These are phyloP conservation scores for Oenanthe melanoleuca DNA, from an alignment of 2,113 vertebrate species.

Conservation along the genomic window DNA sequence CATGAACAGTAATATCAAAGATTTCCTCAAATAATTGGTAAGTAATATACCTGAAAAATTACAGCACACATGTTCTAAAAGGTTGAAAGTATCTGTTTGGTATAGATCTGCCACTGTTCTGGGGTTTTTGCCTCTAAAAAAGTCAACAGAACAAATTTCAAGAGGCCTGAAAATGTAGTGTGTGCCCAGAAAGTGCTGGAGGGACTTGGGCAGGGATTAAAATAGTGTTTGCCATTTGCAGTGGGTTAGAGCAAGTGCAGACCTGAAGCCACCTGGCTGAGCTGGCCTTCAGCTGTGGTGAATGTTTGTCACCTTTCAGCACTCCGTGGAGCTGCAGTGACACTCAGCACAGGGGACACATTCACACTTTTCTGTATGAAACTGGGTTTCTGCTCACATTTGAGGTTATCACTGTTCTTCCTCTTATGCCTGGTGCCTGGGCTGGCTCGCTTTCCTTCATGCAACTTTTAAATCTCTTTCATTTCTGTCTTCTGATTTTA, in stretches of 20 bases:
- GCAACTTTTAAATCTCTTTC: background rate
- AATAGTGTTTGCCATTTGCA: accelerated
- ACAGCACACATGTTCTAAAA: background rate
- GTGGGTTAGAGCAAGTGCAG: background rate
- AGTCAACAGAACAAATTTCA: background rate
- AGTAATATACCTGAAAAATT: background rate
- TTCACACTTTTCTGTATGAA: background rate
- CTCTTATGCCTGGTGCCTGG: background rate
- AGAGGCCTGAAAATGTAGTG: background rate
- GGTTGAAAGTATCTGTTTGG: background rate
- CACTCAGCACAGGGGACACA: background rate
- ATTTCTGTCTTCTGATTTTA: background rate
- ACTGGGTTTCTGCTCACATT: background rate
- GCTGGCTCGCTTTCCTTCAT: background rate
- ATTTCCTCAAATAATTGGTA: background rate
- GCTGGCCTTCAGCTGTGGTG: background rate
- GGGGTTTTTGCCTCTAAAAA: background rate
- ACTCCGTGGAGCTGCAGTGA: background rate
- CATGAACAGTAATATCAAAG: background rate
- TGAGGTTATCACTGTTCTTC: background rate
- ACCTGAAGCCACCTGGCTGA: background rate
- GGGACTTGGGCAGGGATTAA: background rate
- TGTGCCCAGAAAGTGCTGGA: background rate
- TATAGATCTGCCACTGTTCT: background rate
- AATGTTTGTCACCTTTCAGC: background rate